Evolutionary conservation across 2,113 vertebrate species (phyloP).

Genomic region (Caloenas nicobarica): DNA sequence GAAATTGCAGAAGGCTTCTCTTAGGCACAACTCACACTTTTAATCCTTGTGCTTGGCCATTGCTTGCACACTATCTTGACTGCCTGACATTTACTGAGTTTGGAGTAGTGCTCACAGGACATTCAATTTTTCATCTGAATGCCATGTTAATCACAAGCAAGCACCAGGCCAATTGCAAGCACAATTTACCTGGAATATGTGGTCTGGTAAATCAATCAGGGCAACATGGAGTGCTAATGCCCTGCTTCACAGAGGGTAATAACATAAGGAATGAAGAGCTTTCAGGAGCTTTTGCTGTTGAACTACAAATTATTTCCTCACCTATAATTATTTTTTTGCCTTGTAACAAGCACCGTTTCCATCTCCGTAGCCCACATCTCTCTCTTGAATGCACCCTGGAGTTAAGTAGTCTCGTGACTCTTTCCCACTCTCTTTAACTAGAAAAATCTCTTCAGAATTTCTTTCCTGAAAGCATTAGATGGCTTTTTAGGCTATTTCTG

Average conservation of each 20-base stretch:
- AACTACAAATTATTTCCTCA: slow-evolving; percentile 50
- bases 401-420: not conserved
- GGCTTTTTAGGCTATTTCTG: not conserved
- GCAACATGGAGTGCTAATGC: slow-evolving; percentile 38
- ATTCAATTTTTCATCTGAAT: slow-evolving; percentile 46
- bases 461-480: slow-evolving; percentile 2
- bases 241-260: slow-evolving; percentile 31
- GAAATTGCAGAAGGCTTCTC: slow-evolving; percentile 38
- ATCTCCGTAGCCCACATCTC: not conserved
- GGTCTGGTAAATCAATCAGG: slow-evolving; percentile 59
- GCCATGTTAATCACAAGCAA: slow-evolving; percentile 36
- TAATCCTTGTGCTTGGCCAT: not conserved
- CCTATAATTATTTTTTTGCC: slow-evolving; percentile 31
- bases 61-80: slow-evolving; percentile 23
- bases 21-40: not conserved
- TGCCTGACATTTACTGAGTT: slow-evolving; percentile 40
- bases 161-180: not conserved
- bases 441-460: not conserved
- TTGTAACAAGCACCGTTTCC: not conserved
- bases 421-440: not conserved
- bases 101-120: not conserved
- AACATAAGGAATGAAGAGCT: slow-evolving; percentile 13
- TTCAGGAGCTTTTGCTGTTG: slow-evolving; percentile 27
- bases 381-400: not conserved
- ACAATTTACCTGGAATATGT: slow-evolving; percentile 11